phyloP scores from a whole-genome alignment of 2,888 invertebrate species.

The Tachina lurida region DNA sequence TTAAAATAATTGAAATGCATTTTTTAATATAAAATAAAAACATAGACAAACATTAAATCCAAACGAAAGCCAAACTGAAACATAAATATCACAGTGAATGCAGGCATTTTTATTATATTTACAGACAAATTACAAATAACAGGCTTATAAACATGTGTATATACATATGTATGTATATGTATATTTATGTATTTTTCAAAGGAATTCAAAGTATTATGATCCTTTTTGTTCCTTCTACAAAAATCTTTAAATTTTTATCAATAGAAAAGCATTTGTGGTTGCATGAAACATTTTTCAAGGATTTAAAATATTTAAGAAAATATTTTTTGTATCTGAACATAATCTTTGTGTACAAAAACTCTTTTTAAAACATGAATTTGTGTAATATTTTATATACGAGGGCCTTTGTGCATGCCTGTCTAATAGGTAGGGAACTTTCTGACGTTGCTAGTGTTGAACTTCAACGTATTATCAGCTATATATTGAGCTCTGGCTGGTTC shows the following conservation, averaged over 20 bases:
- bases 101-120: background rate
- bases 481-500: no score
- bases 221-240: background rate
- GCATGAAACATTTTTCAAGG: background rate
- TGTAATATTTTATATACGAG: no score
- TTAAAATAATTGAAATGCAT: slow-evolving; percentile 67
- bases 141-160: no score
- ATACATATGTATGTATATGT: no score
- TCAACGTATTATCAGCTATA: no score
- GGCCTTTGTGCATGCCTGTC: no score
- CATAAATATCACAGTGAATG: slow-evolving; percentile 7
- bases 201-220: background rate
- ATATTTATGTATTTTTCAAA: background rate
- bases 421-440: no score
- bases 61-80: slow-evolving; percentile 17
- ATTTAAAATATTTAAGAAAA: background rate
- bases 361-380: no score
- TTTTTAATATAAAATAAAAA: slow-evolving; percentile 35
- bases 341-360: no score
- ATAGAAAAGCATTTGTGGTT: background rate
- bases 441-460: no score
- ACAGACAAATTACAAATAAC: no score
- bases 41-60: slow-evolving; percentile 35
- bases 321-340: background rate
- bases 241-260: background rate